Evolutionary conservation across 2,113 vertebrate species (phyloP).

Genomic region (Triplophysa siluroides): DNA sequence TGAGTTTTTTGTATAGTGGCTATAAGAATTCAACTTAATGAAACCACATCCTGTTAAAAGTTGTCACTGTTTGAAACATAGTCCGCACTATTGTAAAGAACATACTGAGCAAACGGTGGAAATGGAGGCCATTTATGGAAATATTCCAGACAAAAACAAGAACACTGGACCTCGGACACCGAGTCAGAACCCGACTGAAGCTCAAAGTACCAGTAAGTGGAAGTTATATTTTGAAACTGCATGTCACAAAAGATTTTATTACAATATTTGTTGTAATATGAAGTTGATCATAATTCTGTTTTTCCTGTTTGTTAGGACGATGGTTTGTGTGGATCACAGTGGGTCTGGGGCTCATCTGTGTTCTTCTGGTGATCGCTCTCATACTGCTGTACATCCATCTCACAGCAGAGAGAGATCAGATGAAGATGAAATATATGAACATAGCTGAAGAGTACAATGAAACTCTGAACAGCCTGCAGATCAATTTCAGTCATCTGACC

Average conservation of each 20-base stretch:
- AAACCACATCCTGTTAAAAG: background rate
- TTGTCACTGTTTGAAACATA: background rate
- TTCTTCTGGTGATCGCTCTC: slow-evolving; percentile 5
- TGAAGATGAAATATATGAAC: background rate
- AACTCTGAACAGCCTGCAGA: background rate
- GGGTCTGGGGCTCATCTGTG: background rate
- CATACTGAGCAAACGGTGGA: background rate
- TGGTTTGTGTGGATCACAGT: background rate
- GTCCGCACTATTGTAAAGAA: background rate
- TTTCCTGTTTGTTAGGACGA: background rate
- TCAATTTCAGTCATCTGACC: too few species aligned
- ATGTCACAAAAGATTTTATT: too few species aligned
- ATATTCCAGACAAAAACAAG: background rate
- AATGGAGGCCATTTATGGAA: background rate
- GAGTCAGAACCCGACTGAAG: background rate
- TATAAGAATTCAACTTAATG: too few species aligned
- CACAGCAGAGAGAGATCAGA: too few species aligned
- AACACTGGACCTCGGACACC: background rate
- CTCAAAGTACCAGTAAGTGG: background rate
- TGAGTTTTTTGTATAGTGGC: too few species aligned
- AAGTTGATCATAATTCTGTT: too few species aligned
- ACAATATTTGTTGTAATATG: too few species aligned
- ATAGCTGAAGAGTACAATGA: background rate
- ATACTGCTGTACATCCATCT: background rate
- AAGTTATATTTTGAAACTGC: background rate